Percentiles rank a stretch among this genome's conserved stretches.
Evolutionary conservation across 1,140 invertebrate genomes (phyloP).

Genomic region (Panagrolaimus sp.): DNA sequence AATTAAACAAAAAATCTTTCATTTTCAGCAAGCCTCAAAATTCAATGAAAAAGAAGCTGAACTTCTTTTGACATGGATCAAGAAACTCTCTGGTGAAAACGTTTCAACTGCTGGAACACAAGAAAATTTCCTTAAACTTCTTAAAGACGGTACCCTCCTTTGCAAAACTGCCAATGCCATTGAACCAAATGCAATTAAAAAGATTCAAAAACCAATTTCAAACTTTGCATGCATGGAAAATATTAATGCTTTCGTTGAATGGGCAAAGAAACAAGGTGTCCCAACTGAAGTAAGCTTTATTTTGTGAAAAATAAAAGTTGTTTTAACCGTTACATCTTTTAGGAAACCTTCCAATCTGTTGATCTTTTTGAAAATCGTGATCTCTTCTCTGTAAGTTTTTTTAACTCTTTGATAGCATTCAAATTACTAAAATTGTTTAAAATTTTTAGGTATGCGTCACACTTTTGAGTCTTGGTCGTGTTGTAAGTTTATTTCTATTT

Average conservation of each 20-base stretch:
- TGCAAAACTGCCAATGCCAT: conserved; percentile 59
- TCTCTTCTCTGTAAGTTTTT: conserved; percentile 70
- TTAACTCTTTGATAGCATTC: no score
- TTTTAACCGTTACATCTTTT: no score
- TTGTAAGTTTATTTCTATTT: conserved; percentile 65
- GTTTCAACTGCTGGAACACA: conserved; percentile 37
- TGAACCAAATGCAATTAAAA: conserved; percentile 71
- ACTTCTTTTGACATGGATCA: conserved; percentile 37
- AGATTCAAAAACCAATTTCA: conserved; percentile 73
- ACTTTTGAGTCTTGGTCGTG: conserved; percentile 83
- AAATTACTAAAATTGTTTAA: no score
- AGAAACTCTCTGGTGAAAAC: conserved; percentile 40
- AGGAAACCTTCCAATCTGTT: conserved; percentile 73
- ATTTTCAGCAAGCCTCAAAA: conserved; percentile 39
- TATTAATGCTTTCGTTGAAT: conserved; percentile 84
- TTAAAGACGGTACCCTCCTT: conserved; percentile 58
- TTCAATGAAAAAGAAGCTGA: conserved; percentile 39
- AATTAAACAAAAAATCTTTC: no score
- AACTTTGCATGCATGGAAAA: conserved; percentile 98
- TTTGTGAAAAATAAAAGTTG: no score
- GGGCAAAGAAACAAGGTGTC: conserved; percentile 78
- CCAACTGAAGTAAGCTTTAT: no score
- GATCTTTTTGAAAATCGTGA: conserved; percentile 93
- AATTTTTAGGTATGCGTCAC: conserved; percentile 65
- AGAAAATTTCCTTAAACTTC: conserved; percentile 46